These are phyloP conservation scores for Spermophilus dauricus DNA, from an alignment of 2,113 vertebrate species.

Conservation along the genomic window DNA sequence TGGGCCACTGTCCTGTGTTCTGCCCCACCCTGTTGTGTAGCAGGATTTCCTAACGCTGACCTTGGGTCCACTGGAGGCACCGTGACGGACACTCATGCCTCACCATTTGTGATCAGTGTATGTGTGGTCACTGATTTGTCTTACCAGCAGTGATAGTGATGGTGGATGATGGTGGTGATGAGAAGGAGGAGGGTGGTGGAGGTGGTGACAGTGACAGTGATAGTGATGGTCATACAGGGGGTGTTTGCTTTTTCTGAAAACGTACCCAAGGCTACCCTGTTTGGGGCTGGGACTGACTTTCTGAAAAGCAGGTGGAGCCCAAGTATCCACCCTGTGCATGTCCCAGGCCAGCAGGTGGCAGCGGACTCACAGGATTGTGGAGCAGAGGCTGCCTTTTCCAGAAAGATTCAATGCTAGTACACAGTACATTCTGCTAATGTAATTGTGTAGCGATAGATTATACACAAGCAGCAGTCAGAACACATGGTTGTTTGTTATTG, in stretches of 20 bases:
- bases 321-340: neutral
- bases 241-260: neutral
- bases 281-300: neutral
- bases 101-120: neutral
- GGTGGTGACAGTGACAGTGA: no score
- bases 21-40: fast-evolving
- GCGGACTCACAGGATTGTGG: slow-evolving; percentile 57
- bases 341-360: slow-evolving; percentile 82
- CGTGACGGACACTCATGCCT: fast-evolving
- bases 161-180: no score
- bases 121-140: neutral
- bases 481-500: neutral
- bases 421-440: neutral
- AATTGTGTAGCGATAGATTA: neutral
- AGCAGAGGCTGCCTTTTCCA: fast-evolving
- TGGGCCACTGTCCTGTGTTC: no score
- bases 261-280: neutral
- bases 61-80: no score
- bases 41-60: neutral
- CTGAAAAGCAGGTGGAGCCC: neutral
- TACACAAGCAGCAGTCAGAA: neutral
- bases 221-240: no score
- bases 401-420: neutral
- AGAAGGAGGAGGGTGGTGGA: no score
- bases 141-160: no score